Evolutionary conservation across 1,140 invertebrate species (phyloP).

Genomic region (Caerostris darwini): DNA sequence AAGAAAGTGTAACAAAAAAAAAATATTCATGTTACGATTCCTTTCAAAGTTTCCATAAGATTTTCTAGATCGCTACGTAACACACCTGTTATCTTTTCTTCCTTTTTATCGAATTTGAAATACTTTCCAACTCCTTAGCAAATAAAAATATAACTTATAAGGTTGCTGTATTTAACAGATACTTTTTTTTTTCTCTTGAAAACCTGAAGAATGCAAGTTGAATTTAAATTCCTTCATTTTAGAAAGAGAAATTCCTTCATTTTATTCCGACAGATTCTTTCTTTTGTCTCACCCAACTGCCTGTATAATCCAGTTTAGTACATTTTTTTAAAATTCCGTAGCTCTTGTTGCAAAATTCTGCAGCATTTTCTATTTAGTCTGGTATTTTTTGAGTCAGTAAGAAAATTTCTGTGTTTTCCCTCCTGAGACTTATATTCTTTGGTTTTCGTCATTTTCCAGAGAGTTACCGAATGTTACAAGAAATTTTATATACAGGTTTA

Average conservation of each 20-base stretch:
- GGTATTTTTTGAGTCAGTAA: not conserved
- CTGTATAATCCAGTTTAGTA: not conserved
- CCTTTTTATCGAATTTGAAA: too few species aligned
- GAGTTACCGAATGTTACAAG: slow-evolving; percentile 7
- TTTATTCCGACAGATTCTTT: not conserved
- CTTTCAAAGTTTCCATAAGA: too few species aligned
- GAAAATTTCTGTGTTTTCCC: not conserved
- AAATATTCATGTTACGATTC: too few species aligned
- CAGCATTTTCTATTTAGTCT: not conserved
- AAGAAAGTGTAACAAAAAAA: too few species aligned
- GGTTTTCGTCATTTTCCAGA: not conserved
- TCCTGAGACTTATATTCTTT: not conserved
- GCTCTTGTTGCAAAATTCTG: not conserved
- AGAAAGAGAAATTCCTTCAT: not conserved
- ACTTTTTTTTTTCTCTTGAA: not conserved
- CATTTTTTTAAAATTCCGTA: slow-evolving; percentile 18
- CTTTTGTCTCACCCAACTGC: not conserved
- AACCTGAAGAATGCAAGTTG: not conserved
- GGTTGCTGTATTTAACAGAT: too few species aligned
- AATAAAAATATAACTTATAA: too few species aligned
- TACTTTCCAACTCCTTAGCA: too few species aligned
- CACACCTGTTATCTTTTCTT: too few species aligned
- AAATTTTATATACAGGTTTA: not conserved
- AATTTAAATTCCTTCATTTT: too few species aligned
- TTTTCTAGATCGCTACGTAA: too few species aligned